Conservation (phyloP, 2,113 vertebrate species). For the Struthio camelus region DNA sequence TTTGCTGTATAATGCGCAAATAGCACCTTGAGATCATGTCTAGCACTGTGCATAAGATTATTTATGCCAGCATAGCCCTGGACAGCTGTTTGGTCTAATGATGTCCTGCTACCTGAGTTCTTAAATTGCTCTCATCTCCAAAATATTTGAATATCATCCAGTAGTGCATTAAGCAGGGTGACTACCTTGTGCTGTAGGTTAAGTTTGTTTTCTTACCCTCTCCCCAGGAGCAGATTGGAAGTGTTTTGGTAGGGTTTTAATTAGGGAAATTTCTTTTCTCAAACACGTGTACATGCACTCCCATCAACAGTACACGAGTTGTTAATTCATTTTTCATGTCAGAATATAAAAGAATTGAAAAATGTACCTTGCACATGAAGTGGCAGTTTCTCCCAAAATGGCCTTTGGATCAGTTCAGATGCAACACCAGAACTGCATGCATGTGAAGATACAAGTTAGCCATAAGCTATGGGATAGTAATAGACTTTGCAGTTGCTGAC, state of each 20-base stretch:
- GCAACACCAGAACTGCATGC: accelerated
- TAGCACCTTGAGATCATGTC: neutral
- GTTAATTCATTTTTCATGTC: neutral
- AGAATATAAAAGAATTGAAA: neutral
- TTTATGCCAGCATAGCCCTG: neutral
- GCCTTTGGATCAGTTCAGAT: neutral
- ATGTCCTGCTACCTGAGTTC: accelerated
- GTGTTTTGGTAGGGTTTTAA: neutral
- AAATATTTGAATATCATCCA: neutral
- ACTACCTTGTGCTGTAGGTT: neutral
- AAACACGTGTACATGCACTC: neutral
- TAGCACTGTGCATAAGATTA: neutral
- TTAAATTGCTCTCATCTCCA: neutral
- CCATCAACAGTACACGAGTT: neutral
- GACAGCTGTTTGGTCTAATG: neutral
- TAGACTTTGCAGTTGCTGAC: neutral
- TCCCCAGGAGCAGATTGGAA: neutral
- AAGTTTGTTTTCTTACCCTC: neutral
- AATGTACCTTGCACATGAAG: neutral
- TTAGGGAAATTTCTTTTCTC: neutral
- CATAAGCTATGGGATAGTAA: neutral
- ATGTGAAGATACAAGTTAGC: neutral
- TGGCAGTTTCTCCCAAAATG: neutral
- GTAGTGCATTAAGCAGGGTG: neutral
- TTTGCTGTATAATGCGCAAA: neutral